phyloP scores from a whole-genome alignment of 2,797 vertebrate genomes.

The Urophycis tenuis region DNA sequence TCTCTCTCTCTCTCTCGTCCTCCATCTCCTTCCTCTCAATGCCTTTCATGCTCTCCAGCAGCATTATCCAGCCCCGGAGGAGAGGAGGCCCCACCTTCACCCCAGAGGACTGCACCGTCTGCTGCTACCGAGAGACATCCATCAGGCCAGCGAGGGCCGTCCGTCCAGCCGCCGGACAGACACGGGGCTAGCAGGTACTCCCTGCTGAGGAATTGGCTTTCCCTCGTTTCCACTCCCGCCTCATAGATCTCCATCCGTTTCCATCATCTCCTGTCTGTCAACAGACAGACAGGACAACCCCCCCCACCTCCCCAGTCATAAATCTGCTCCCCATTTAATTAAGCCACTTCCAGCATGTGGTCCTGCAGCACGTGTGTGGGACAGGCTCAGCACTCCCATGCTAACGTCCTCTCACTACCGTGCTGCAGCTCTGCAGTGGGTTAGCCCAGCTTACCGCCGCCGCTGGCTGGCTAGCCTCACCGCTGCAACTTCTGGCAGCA shows the following conservation, averaged over 20 bases:
- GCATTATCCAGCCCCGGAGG: neutral
- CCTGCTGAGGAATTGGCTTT: constrained; percentile 47
- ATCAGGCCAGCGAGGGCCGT: constrained; percentile 18
- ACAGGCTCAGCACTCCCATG: constrained; percentile 8
- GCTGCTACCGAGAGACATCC: constrained; percentile 15
- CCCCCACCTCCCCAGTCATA: constrained; percentile 50
- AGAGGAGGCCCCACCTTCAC: constrained; percentile 23
- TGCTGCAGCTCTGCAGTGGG: neutral
- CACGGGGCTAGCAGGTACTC: constrained; percentile 16
- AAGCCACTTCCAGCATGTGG: constrained; percentile 36
- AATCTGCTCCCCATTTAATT: constrained; percentile 61
- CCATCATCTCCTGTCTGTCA: constrained; percentile 37
- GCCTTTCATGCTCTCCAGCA: neutral
- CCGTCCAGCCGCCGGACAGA: constrained; percentile 34
- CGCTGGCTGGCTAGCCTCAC: neutral
- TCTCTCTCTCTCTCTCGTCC: neutral
- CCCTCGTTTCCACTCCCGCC: constrained; percentile 16
- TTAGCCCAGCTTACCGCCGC: neutral
- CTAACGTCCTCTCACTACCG: neutral
- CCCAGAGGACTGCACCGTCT: constrained; percentile 36
- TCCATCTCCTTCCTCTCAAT: neutral
- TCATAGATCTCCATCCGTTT: constrained; percentile 47
- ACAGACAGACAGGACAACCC: constrained; percentile 16
- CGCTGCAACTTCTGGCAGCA: constrained; percentile 18
- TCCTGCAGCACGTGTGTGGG: constrained; percentile 4